These are phyloP conservation scores for Rhincodon typus DNA, from an alignment of 2,797 vertebrate genomes.

Conservation along the genomic window DNA sequence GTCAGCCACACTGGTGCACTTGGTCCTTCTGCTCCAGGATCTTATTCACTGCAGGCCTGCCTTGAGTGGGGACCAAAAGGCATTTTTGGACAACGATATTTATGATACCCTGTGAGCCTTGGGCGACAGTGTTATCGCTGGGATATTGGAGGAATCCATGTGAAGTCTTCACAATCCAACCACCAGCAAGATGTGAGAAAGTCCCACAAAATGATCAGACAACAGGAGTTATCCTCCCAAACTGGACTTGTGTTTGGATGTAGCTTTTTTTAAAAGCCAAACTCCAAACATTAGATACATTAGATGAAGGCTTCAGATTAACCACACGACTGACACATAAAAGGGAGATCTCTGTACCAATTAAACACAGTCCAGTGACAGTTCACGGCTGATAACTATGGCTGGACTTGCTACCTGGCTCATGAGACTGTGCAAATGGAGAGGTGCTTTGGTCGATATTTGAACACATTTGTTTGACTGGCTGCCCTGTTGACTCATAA, in stretches of 20 bases:
- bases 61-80: not conserved
- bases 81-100: not conserved
- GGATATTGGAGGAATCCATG: not conserved
- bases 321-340: not conserved
- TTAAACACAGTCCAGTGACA: not conserved
- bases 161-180: no score
- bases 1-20: not conserved
- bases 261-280: not conserved
- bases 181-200: not conserved
- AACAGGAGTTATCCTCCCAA: not conserved
- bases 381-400: not conserved
- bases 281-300: not conserved
- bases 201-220: not conserved
- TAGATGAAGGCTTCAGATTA: not conserved
- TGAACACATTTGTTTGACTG: not conserved
- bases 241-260: not conserved
- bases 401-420: not conserved
- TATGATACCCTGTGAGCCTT: not conserved
- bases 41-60: not conserved
- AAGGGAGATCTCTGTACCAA: no score
- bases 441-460: slow-evolving; percentile 28
- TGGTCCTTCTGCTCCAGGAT: not conserved
- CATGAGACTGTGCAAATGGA: not conserved
- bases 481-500: not conserved
- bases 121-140: not conserved